Base-by-base conservation (phyloP, 2,113 vertebrate genomes). In the Mormyrus iriodes region DNA sequence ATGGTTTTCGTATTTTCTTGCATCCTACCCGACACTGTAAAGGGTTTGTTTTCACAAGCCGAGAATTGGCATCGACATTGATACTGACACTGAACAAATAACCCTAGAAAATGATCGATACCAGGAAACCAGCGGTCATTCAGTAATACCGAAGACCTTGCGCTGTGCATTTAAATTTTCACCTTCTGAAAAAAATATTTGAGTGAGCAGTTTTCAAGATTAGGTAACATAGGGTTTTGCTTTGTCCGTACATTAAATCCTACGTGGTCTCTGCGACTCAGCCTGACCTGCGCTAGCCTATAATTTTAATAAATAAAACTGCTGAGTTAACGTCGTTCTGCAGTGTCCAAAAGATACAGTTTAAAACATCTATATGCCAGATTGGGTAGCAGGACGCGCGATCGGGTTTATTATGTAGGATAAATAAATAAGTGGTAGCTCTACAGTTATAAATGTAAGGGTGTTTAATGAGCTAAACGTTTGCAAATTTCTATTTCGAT, bases 91-190 rank as follows among this genome's bases (percentile, higher is more conserved):
- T 42, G 73, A 79, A 79, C 73, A 42, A 79, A 79, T 35, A 42
- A 79, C 31, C 73, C 73, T 79, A 19, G 73, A 79, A 79, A 79
- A 79, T 79, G 73, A 79, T 79, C 31, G 73, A 79, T 79, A 79
- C 15, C 73, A 42, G 73, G 73, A 79, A 79, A 79, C 73, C 73
- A 42, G 73, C 73, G 31, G 73, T 79, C 73, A 79, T 42, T 79
- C 61, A 69, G 73, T 79, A 79, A 79, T 79, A 39, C 73, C 19
- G 73, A 79, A 79, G 73, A 79, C 73, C 73, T 79, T 79, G 73
- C 35, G 5, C 31, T 42, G 73, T 42, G 15, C 15, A 79, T 79
- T 79, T 79, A 42, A 19, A 42, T 79, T 69, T 79, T 79, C 73
- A 42, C 73, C 31, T 35, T 42, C 31, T 42, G 5, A 42, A 42